A percentile compares a stretch with the other conserved stretches of the same genome.
Conservation (phyloP, 2,888 invertebrate genomes). For the Eristalinus sepulchralis region DNA sequence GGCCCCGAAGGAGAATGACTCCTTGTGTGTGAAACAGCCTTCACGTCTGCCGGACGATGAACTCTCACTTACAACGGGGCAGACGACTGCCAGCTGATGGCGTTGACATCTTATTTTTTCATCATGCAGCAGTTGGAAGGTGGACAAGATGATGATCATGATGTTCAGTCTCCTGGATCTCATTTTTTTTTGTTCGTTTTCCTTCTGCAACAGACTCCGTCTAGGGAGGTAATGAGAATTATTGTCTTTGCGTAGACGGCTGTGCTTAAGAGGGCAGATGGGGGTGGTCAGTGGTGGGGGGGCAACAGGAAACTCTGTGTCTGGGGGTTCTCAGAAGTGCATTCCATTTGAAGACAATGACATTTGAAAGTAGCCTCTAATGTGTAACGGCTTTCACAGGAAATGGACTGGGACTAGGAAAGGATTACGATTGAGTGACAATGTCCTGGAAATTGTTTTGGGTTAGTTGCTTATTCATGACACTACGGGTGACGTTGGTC, state of each 20-base stretch:
- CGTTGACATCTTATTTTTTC: slow-evolving; percentile 68
- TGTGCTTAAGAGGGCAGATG: not conserved
- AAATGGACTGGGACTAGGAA: not conserved
- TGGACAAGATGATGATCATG: slow-evolving; percentile 45
- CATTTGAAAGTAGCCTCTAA: not conserved
- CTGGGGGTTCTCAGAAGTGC: not conserved
- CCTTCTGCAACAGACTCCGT: slow-evolving; percentile 40
- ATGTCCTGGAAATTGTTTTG: not conserved
- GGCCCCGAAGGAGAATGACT: slow-evolving; percentile 64
- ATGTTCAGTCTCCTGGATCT: not conserved
- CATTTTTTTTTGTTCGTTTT: not conserved
- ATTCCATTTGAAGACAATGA: not conserved
- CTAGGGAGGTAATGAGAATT: not conserved
- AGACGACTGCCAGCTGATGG: slow-evolving; percentile 70
- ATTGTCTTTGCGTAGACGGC: not conserved
- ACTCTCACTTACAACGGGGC: slow-evolving; percentile 54
- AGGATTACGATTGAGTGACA: not conserved
- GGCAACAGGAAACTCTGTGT: not conserved
- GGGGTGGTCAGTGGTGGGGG: not conserved
- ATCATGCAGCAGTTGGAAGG: slow-evolving; percentile 62
- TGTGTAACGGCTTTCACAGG: not conserved
- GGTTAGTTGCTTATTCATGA: no score
- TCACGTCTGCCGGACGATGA: slow-evolving; percentile 68
- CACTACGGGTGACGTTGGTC: no score
- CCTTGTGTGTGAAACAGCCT: slow-evolving; percentile 57